These are phyloP conservation scores for Myotis planiceps DNA, from an alignment of 2,797 vertebrate species.

Conservation along the genomic window DNA sequence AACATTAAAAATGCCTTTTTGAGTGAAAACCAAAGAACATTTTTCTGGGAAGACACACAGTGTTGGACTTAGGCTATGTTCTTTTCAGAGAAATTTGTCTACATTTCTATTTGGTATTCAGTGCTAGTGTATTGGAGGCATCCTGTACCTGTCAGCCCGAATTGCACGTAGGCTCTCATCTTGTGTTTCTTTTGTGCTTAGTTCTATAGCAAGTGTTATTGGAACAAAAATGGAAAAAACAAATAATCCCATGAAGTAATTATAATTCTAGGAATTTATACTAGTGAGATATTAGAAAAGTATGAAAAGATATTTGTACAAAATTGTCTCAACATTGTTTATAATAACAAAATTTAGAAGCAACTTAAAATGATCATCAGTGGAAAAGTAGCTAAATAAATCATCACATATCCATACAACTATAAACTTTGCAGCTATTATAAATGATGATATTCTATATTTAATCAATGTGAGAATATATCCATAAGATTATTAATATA, in stretches of 20 bases:
- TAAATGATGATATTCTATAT: background rate
- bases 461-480: background rate
- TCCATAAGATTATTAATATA: background rate
- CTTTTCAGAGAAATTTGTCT: slow-evolving; percentile 26
- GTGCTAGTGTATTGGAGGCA: background rate
- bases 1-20: background rate
- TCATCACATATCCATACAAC: background rate
- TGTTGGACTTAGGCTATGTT: background rate
- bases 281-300: slow-evolving; percentile 7
- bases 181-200: background rate
- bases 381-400: background rate
- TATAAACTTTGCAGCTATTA: background rate
- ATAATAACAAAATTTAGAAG: background rate
- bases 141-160: background rate
- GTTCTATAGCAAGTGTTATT: background rate
- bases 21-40: background rate
- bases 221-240: background rate
- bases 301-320: background rate
- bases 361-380: background rate
- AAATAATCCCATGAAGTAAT: background rate
- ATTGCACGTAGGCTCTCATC: background rate
- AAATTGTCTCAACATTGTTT: background rate
- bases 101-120: slow-evolving; percentile 10
- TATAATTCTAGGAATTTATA: slow-evolving; percentile 6
- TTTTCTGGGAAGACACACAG: background rate